Base-by-base conservation (phyloP, 2,113 vertebrate genomes). In the Sander lucioperca region DNA sequence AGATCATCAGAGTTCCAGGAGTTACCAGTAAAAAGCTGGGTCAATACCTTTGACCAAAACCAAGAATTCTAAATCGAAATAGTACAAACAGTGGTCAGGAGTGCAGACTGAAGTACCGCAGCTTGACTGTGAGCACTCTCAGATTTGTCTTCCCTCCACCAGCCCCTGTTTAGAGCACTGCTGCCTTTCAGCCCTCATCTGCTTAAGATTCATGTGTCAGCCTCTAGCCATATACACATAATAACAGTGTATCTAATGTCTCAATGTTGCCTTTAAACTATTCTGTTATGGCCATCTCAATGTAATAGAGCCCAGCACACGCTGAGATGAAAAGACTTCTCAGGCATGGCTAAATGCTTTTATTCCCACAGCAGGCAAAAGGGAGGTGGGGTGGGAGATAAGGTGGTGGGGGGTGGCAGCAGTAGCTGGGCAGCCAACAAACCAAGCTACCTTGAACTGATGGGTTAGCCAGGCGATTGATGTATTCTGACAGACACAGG, bases 401-500 rank as follows among this genome's bases (percentile, higher is more conserved):
- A 62, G 61, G 6, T 54, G 36, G 48, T 13, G 84, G 45, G 30
- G 62, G 47, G 73, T 53, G 45, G 53, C 53, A 83, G 80, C 73
- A 84, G 78, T 56, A 79, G 73, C 74, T 50, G 30, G 57, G 66
- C 39, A 39, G 71, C 61, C 53, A 83, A 62, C 21, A 91, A 79
- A 84, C 53, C 2, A 85, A 84, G 90, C 81, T 92, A 90, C 89
- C 89, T 86, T 94, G 83, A 94, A 90, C 90, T 90, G 91, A 91
- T 81, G 90, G 89, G 86, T 91, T 93, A 91, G 86, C 87, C 86
- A 81, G 91, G 88, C 85, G 72, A 87, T 79, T 94, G 93, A 94
- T 93, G 90, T 84, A 90, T 88, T 90, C 93, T 93, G 94, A 94
- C 92, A 94, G 91, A 88, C 77, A 69, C 73, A 58, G 83, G 77